Evolutionary conservation across 1,140 invertebrate species (phyloP), one percentile per base, ranked within the genome.

Genomic region (Physella acuta): DNA sequence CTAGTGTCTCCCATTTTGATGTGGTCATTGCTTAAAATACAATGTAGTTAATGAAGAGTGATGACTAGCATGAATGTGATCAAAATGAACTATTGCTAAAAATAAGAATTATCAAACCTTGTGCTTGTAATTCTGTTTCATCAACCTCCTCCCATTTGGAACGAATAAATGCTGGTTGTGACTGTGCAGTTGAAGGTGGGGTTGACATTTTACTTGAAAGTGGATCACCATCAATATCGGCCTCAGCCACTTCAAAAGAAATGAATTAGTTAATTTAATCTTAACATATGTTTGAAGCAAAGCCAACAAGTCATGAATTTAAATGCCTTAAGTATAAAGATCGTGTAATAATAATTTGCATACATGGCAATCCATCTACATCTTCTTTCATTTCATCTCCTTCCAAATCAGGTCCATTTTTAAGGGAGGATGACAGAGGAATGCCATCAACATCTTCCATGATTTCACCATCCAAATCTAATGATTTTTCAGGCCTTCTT

Each of bases 101-200:
- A n/a, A n/a, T n/a, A n/a, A n/a, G n/a, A n/a, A n/a, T n/a, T n/a
- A n/a, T n/a, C n/a, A n/a, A n/a, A 85, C 84, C 84, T 85, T 94
- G 92, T 20, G 92, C 92, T 83, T 94, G 92, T 33, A 92, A 88
- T 82, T 92, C 89, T 78, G 80, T 74, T 71, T 85, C 81, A 86
- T 96, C 94, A 5, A 98, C 92, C 33, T 92, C 94, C 88, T 98
- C 95, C 95, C 95, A 98, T 81, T 94, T 93, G 0, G 94, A 96
- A 11, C 92, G 92, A 49, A 94, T 90, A 87, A 86, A 87, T 58
- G 84, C 82, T 8, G 80, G 73, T 14, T 71, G 74, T 8, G 68
- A 60, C 8, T 26, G n/a, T 2, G 60, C 49, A n/a, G 71, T 55
- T 31, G 73, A 62, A n/a, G 72, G 31, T n/a, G 51, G 28, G 33